Conservation (phyloP, 2,113 vertebrate genomes). For the Ariopsis seemanni region DNA sequence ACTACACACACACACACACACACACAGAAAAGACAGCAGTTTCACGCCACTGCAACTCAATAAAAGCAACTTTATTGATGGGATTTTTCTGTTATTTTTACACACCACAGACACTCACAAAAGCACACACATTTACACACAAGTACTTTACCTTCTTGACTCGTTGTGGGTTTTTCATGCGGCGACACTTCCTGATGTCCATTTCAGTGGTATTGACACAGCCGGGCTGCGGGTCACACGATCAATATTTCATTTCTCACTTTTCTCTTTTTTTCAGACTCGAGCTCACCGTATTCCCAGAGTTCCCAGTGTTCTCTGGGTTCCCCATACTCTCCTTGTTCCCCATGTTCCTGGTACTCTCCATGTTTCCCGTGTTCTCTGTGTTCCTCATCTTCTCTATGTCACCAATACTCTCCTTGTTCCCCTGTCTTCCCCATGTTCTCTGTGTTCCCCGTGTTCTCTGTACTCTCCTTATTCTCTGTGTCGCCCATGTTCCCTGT, state of each 20-base stretch:
- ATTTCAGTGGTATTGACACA: constrained; percentile 99
- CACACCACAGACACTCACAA: background rate
- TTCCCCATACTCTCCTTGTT: background rate
- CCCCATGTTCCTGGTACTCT: background rate
- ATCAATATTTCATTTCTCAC: constrained; percentile 3
- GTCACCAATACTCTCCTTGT: background rate
- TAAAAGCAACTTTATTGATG: background rate
- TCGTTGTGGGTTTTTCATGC: constrained; percentile 95
- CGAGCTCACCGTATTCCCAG: background rate
- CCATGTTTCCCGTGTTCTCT: background rate
- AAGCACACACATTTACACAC: constrained; percentile 7
- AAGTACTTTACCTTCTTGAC: constrained; percentile 86
- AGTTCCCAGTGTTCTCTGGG: background rate
- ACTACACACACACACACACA: constrained; percentile 68
- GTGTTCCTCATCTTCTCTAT: background rate
- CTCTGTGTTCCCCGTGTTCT: too few relatives aligned
- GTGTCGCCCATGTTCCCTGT: background rate
- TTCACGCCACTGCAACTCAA: background rate
- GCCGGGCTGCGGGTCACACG: constrained; percentile 79
- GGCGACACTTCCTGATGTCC: constrained; percentile 97
- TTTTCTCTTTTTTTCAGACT: background rate
- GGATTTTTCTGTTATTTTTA: background rate
- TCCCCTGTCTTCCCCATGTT: background rate
- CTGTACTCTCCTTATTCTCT: fast-evolving
- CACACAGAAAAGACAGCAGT: background rate